Evolutionary conservation across 2,113 vertebrate genomes (phyloP).

Genomic region (Paradisaea rubra): DNA sequence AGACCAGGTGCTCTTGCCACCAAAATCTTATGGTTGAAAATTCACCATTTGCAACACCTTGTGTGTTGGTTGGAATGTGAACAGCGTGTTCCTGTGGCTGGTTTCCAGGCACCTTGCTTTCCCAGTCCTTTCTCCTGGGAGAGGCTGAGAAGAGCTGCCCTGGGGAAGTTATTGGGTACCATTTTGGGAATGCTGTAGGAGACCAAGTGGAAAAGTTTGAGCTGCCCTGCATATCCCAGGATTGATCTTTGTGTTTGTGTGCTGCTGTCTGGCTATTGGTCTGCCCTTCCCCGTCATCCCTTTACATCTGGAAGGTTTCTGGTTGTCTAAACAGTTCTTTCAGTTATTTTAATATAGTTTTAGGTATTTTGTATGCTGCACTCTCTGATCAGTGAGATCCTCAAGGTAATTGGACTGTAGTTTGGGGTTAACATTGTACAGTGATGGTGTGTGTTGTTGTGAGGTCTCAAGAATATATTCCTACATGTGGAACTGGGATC

Average conservation of each 20-base stretch:
- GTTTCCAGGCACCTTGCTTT: background rate
- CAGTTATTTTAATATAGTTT: background rate
- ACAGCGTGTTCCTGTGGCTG: background rate
- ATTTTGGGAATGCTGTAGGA: background rate
- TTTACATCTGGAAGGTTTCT: background rate
- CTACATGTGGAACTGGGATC: background rate
- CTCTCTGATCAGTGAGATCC: background rate
- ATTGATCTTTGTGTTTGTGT: background rate
- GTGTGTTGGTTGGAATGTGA: background rate
- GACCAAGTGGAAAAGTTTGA: background rate
- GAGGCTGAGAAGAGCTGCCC: background rate
- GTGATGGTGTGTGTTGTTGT: conserved; percentile 23
- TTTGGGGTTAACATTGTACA: conserved; percentile 8
- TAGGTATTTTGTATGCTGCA: conserved; percentile 21
- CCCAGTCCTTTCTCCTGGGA: background rate
- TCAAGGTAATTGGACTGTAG: background rate
- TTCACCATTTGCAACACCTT: background rate
- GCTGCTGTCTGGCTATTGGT: background rate
- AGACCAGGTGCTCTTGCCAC: background rate
- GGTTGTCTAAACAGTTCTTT: background rate
- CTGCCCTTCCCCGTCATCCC: background rate
- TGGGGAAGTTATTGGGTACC: background rate
- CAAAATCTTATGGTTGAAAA: background rate
- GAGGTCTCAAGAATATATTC: conserved; percentile 24
- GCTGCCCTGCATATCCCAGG: background rate